phyloP scores from a whole-genome alignment of 2,888 invertebrate species.

The Limnephilus lunatus region DNA sequence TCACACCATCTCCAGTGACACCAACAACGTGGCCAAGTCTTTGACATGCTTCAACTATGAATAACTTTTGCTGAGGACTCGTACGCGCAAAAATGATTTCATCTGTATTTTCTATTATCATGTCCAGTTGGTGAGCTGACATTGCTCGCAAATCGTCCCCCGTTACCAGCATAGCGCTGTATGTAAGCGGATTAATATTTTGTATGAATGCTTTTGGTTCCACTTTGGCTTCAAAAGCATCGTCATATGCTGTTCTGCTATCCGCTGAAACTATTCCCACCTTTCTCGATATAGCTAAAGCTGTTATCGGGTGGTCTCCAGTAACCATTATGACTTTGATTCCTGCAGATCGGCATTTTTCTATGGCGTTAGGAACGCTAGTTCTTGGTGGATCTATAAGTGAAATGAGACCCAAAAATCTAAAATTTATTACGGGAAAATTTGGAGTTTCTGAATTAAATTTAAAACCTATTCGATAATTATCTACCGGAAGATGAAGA shows the following conservation, averaged over 20 bases:
- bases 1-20: conserved; percentile 93
- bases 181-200: conserved; percentile 76
- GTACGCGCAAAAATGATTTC: conserved; percentile 88
- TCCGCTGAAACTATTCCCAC: conserved; percentile 81
- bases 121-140: conserved; percentile 77
- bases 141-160: conserved; percentile 79
- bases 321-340: conserved; percentile 86
- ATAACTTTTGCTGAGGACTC: conserved; percentile 82
- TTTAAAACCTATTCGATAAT: conserved; percentile 75
- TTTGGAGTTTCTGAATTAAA: conserved; percentile 81
- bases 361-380: conserved; percentile 82
- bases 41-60: conserved; percentile 88
- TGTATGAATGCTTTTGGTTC: conserved; percentile 68
- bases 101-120: conserved; percentile 78
- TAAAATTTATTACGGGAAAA: conserved; percentile 81
- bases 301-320: conserved; percentile 86
- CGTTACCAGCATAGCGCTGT: conserved; percentile 73
- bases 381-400: conserved; percentile 85
- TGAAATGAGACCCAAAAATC: conserved; percentile 81
- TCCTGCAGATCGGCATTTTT: conserved; percentile 82
- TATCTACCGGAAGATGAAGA: conserved; percentile 77
- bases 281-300: conserved; percentile 83
- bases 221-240: conserved; percentile 80
- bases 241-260: conserved; percentile 81
- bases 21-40: conserved; percentile 88